A percentile compares a stretch with the other conserved stretches of the same genome.
These are phyloP conservation scores for Hermetia illucens DNA, from an alignment of 1,140 invertebrate genomes.

Conservation along the genomic window DNA sequence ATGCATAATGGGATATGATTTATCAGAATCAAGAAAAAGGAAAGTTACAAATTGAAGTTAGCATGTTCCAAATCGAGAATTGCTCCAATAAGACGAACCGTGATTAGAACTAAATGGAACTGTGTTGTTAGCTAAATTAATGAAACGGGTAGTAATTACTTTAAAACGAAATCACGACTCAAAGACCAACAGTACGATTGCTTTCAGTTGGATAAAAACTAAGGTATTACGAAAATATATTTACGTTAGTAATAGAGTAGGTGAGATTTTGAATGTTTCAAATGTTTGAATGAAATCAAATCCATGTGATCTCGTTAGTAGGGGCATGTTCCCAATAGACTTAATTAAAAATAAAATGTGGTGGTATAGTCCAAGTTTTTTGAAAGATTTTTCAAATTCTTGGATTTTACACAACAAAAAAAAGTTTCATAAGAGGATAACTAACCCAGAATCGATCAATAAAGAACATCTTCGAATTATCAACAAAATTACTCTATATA, in stretches of 20 bases:
- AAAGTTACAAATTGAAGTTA: slow-evolving; percentile 10
- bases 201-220: not conserved
- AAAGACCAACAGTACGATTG: too few species aligned
- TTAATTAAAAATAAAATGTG: slow-evolving; percentile 19
- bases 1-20: slow-evolving; percentile 20
- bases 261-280: not conserved
- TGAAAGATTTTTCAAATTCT: too few species aligned
- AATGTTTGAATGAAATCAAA: slow-evolving; percentile 15
- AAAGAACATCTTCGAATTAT: too few species aligned
- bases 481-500: too few species aligned
- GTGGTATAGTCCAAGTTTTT: slow-evolving; percentile 22
- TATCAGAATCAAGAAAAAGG: slow-evolving; percentile 11
- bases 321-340: slow-evolving; percentile 17
- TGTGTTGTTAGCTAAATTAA: too few species aligned
- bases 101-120: slow-evolving; percentile 36
- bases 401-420: slow-evolving; percentile 4
- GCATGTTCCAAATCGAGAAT: slow-evolving; percentile 28
- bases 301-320: slow-evolving; percentile 29
- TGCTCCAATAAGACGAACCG: slow-evolving; percentile 31
- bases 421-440: slow-evolving; percentile 5
- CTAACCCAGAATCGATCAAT: slow-evolving; percentile 8
- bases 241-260: not conserved
- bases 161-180: too few species aligned
- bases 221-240: not conserved
- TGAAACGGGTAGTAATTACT: too few species aligned